These are phyloP conservation scores for Cacoxenus indagator DNA, from an alignment of 2,888 invertebrate genomes.

Conservation along the genomic window DNA sequence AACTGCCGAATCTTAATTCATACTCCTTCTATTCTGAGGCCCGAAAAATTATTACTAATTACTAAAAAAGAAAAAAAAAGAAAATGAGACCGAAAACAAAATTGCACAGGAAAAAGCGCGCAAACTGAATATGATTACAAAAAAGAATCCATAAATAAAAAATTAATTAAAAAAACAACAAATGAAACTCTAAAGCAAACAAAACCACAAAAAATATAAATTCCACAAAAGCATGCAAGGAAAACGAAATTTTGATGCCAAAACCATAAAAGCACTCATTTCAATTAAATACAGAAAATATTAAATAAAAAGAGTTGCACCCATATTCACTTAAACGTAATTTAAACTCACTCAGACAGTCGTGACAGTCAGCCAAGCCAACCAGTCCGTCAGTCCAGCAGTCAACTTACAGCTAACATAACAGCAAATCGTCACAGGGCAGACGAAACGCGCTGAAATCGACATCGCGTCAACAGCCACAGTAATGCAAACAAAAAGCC, in stretches of 20 bases:
- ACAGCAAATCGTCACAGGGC: too few relatives aligned
- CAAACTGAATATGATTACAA: slow-evolving; percentile 29
- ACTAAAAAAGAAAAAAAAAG: slow-evolving; percentile 33
- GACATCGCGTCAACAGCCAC: too few relatives aligned
- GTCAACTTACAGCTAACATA: too few relatives aligned
- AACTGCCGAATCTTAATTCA: slow-evolving; percentile 70
- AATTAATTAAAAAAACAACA: slow-evolving; percentile 27
- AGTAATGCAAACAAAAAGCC: not conserved
- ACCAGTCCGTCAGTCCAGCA: not conserved
- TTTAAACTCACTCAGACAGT: slow-evolving; percentile 29
- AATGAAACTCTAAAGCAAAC: too few relatives aligned
- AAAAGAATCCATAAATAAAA: slow-evolving; percentile 41
- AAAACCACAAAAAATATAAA: too few relatives aligned
- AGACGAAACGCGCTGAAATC: too few relatives aligned
- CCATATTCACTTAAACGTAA: slow-evolving; percentile 11
- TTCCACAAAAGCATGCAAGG: slow-evolving; percentile 9
- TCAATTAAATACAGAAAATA: slow-evolving; percentile 23
- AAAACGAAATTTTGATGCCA: slow-evolving; percentile 9
- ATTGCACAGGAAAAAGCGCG: slow-evolving; percentile 32
- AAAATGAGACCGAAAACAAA: slow-evolving; percentile 10
- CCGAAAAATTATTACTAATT: too few relatives aligned
- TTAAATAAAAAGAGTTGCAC: slow-evolving; percentile 15
- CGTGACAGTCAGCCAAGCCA: not conserved
- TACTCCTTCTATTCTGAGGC: slow-evolving; percentile 68
- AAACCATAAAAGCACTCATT: slow-evolving; percentile 26